Evolutionary conservation across 1,140 invertebrate genomes (phyloP).

Genomic region (Popillia japonica): DNA sequence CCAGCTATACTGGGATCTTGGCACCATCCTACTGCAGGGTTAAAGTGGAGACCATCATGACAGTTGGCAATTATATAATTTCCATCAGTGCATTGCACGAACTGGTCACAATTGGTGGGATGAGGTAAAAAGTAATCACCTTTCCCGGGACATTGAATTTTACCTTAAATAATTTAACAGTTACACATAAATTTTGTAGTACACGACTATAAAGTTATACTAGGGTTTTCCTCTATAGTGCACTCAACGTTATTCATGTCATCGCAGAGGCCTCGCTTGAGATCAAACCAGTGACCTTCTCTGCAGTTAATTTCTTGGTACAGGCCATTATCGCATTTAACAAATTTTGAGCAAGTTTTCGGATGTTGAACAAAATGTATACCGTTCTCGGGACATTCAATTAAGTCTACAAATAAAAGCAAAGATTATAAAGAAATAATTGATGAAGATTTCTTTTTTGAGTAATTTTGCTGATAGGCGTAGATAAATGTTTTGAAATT

Average conservation of each 20-base stretch:
- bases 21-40: neutral
- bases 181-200: neutral
- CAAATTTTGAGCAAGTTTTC: conserved; percentile 42
- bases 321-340: conserved; percentile 41
- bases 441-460: no score
- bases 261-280: conserved; percentile 36
- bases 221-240: neutral
- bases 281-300: conserved; percentile 44
- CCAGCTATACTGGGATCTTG: neutral
- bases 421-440: no score
- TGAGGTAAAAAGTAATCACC: neutral
- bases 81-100: conserved; percentile 4
- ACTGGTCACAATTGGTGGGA: neutral
- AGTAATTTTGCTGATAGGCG: no score
- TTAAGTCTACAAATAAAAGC: neutral
- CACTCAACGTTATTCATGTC: conserved; percentile 23
- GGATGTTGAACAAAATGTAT: conserved; percentile 41
- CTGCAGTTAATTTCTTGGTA: conserved; percentile 40
- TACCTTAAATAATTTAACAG: neutral
- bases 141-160: neutral
- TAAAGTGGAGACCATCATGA: conserved; percentile 19
- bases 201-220: neutral
- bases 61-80: neutral
- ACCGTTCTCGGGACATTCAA: neutral
- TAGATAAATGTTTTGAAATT: no score